Evolutionary conservation across 2,888 invertebrate genomes (phyloP).

Genomic region (Pheosia gnoma): DNA sequence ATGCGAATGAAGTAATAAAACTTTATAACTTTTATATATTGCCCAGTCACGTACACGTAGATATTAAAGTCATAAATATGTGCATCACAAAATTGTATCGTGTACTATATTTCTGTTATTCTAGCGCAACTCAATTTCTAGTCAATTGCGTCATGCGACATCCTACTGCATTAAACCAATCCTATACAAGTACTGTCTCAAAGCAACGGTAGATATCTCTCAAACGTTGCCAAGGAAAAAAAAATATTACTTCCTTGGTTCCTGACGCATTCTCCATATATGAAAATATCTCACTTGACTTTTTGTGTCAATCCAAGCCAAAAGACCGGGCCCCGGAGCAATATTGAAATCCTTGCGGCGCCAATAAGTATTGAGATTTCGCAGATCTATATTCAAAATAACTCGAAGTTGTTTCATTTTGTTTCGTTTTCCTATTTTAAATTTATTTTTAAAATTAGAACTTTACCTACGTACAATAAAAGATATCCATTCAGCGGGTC

Average conservation of each 20-base stretch:
- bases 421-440: background rate
- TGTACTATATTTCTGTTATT: background rate
- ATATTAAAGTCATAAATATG: too few species aligned
- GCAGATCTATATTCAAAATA: constrained; percentile 11
- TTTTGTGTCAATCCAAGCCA: constrained; percentile 46
- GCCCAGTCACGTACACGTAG: too few species aligned
- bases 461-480: too few species aligned
- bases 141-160: background rate
- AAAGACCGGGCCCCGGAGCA: constrained; percentile 19
- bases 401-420: background rate
- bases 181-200: constrained; percentile 9
- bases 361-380: constrained; percentile 31
- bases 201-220: constrained; percentile 16
- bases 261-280: constrained; percentile 34
- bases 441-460: too few species aligned
- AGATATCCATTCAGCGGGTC: too few species aligned
- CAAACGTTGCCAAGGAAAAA: constrained; percentile 34
- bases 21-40: too few species aligned
- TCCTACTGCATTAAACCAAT: background rate
- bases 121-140: background rate
- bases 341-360: constrained; percentile 43
- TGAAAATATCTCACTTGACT: constrained; percentile 57
- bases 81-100: too few species aligned
- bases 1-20: background rate
- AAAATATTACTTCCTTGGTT: constrained; percentile 35